Evolutionary conservation across 2,113 vertebrate genomes (phyloP).

Genomic region (Chrysemys picta): DNA sequence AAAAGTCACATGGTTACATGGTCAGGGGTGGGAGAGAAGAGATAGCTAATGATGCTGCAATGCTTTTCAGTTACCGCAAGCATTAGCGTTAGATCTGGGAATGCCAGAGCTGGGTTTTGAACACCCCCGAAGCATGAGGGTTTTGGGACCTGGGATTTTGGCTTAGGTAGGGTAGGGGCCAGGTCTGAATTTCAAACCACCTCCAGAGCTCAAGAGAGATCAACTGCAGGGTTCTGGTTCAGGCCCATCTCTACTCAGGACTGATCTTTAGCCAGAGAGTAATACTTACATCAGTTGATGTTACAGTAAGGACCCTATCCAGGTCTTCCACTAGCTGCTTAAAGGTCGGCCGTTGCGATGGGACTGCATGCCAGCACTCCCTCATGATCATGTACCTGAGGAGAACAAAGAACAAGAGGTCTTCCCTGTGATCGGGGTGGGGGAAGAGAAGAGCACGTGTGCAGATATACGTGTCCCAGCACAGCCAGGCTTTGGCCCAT

Average conservation of each 20-base stretch:
- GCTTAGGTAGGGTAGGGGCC: not conserved
- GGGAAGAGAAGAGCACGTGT: fast-evolving
- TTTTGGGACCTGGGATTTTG: not conserved
- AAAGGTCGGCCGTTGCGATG: constrained; percentile 96
- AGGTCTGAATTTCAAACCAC: not conserved
- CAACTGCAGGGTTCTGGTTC: not conserved
- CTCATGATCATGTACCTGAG: constrained; percentile 98
- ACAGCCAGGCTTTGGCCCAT: not conserved
- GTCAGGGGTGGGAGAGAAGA: fast-evolving
- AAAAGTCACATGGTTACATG: not conserved
- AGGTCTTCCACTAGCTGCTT: constrained; percentile 97
- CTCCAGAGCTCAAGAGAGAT: not conserved
- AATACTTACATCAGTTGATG: constrained; percentile 90
- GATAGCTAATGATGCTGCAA: not conserved
- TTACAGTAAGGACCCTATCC: constrained; percentile 92
- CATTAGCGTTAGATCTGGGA: not conserved
- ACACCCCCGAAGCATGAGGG: fast-evolving
- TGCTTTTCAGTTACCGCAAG: not conserved
- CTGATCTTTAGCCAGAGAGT: not conserved
- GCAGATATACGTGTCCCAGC: not conserved
- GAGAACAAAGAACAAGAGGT: not conserved
- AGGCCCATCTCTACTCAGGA: too few relatives aligned
- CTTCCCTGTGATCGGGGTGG: not conserved
- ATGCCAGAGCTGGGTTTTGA: not conserved
- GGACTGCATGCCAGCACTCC: constrained; percentile 96